Conservation (phyloP, 2,888 invertebrate species). For the Cecidostiba fungosa region DNA sequence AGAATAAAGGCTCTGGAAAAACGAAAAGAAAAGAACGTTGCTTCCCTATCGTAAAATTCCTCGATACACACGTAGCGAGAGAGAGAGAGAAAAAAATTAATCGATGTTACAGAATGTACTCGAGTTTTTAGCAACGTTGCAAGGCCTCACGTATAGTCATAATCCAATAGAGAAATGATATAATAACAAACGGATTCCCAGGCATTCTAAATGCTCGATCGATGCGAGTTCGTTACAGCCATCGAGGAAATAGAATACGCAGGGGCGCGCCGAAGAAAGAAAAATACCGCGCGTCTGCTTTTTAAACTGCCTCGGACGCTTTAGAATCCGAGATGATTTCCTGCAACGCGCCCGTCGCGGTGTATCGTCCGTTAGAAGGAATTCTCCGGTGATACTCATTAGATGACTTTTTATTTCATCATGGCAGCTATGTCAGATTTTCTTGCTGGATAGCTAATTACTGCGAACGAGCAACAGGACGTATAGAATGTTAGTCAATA, state of each 20-base stretch:
- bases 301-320: slow-evolving; percentile 37
- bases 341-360: not conserved
- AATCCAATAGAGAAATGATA: slow-evolving; percentile 30
- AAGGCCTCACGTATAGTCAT: slow-evolving; percentile 60
- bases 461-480: not conserved
- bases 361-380: slow-evolving; percentile 19
- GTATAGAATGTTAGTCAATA: not conserved
- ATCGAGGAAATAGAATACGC: not conserved
- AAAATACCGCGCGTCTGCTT: slow-evolving; percentile 20
- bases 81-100: not conserved
- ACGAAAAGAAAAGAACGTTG: not conserved
- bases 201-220: slow-evolving; percentile 60
- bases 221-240: not conserved
- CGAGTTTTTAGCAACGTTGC: slow-evolving; percentile 27
- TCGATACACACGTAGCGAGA: too few species aligned
- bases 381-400: slow-evolving; percentile 37
- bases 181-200: not conserved
- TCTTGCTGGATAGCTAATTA: slow-evolving; percentile 32
- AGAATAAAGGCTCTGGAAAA: not conserved
- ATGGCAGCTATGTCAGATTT: not conserved
- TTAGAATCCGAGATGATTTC: slow-evolving; percentile 49
- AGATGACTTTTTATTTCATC: slow-evolving; percentile 31
- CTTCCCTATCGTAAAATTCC: too few species aligned
- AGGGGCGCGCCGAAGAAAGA: not conserved
- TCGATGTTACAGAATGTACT: not conserved